Evolutionary conservation across 2,888 invertebrate species (phyloP).

Genomic region (Galerucella nymphaeae): DNA sequence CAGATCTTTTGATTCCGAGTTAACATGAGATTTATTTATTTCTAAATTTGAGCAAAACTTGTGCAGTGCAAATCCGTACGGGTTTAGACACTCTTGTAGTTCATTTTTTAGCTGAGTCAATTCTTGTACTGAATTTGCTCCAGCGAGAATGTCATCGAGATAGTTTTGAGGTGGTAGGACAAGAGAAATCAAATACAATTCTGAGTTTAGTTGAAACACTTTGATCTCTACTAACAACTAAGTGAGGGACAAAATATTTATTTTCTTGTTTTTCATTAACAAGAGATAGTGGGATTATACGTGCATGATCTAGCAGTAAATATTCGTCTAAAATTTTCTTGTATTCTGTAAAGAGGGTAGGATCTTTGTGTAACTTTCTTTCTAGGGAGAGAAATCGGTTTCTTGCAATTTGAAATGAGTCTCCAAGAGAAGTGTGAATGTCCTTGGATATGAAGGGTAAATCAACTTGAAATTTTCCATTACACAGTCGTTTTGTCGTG

Average conservation of each 20-base stretch:
- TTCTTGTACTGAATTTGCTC: constrained; percentile 21
- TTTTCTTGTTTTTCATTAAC: neutral
- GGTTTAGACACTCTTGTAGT: constrained; percentile 11
- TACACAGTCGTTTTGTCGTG: constrained; percentile 15
- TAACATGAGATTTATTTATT: neutral
- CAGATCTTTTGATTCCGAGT: neutral
- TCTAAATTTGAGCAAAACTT: constrained; percentile 33
- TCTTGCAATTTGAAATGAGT: constrained; percentile 15
- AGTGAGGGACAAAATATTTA: constrained; percentile 36
- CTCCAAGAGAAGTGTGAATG: constrained; percentile 6
- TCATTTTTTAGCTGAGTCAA: constrained; percentile 14
- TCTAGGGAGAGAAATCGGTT: constrained; percentile 10
- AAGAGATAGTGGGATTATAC: constrained; percentile 16
- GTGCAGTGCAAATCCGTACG: constrained; percentile 27
- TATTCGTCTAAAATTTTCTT: neutral
- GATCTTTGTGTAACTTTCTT: constrained; percentile 11
- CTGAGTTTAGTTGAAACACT: constrained; percentile 35
- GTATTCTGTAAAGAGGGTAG: neutral
- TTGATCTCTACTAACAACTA: constrained; percentile 36
- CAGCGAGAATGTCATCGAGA: constrained; percentile 35
- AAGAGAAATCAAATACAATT: no score
- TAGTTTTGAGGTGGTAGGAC: constrained; percentile 15
- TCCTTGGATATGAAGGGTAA: constrained; percentile 24
- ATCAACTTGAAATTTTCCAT: constrained; percentile 29
- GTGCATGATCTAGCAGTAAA: constrained; percentile 9